Base-by-base conservation (phyloP, 2,797 vertebrate genomes). In the Picus viridis region DNA sequence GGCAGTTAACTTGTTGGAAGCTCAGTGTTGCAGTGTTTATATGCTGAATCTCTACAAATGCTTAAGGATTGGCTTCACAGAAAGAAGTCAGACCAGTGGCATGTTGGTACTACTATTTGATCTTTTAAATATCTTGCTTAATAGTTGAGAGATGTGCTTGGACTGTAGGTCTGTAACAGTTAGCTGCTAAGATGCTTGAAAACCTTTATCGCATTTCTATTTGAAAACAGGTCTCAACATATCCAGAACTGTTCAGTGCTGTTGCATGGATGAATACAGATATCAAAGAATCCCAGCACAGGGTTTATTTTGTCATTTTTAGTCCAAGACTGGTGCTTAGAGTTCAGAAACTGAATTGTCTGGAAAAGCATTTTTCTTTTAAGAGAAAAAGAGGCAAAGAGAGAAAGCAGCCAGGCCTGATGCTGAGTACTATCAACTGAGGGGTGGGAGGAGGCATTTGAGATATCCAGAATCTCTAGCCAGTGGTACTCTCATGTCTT, bases 251-350 rank as follows among this genome's bases (percentile, higher is more conserved):
- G 45, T 7, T 12, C 56, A 32, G 19, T 27, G 7, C 0, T 8
- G 39, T 3, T 51, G 5, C 5, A 27, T 43, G 53, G 32, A 32
- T 0, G 0, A 29, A 26, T 12, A 27, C 1, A 78, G 41, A 8
- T 64, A 6, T 14, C 68, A 16, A 58, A 39, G 75, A 13, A 68
- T 49, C 15, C 16, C 7, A 18, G 11, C n/a, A 57, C 0, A 0
- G 17, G 20, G 7, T 61, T 47, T 45, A 7, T 45, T 53, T 65
- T 34, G 26, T 57, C 10, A 11, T 32, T 78, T 65, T 75, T 22
- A 32, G 43, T 34, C 10, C 53, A 78, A 88, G 63, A 34, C 18
- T 67, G 10, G 8, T 41, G 65, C 23, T 14, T 7, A 16, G 32
- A 39, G 4, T 41, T 78, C 39, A 47, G n/a, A 68, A 39, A 27